Conservation (phyloP, 2,113 vertebrate genomes). For the Nycticebus coucang region DNA sequence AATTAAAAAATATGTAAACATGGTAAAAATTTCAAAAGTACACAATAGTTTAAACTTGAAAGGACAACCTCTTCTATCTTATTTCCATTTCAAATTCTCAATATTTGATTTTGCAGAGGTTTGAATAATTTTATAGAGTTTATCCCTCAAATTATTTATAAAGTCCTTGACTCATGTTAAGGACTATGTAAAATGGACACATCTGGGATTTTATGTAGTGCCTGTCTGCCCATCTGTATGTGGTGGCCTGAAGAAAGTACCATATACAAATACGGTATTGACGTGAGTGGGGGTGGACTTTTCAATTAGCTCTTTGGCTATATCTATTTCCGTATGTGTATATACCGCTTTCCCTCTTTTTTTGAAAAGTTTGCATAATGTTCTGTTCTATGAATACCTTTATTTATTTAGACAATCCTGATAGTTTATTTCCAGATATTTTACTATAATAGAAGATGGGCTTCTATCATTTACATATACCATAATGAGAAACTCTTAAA, state of each 20-base stretch:
- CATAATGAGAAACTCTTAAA: background rate
- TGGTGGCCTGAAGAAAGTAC: background rate
- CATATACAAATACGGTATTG: background rate
- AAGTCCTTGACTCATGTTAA: background rate
- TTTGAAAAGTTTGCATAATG: background rate
- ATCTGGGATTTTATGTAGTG: fast-evolving
- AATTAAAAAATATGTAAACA: background rate
- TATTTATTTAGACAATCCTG: background rate
- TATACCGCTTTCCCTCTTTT: background rate
- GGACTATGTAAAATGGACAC: background rate
- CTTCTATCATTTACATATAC: background rate
- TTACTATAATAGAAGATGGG: background rate
- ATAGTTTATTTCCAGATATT: background rate
- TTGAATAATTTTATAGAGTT: background rate
- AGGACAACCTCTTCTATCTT: background rate
- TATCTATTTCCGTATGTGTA: background rate
- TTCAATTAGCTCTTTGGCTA: background rate
- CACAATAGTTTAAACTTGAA: background rate
- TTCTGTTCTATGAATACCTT: background rate
- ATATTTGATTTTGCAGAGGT: background rate
- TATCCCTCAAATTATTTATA: background rate
- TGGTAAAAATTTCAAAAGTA: background rate
- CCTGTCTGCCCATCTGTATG: background rate
- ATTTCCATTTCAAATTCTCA: background rate
- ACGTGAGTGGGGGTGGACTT: background rate